Evolutionary conservation across 2,113 vertebrate species (phyloP), one percentile per base, ranked within the genome.

Genomic region (Micronycteris hirsuta): DNA sequence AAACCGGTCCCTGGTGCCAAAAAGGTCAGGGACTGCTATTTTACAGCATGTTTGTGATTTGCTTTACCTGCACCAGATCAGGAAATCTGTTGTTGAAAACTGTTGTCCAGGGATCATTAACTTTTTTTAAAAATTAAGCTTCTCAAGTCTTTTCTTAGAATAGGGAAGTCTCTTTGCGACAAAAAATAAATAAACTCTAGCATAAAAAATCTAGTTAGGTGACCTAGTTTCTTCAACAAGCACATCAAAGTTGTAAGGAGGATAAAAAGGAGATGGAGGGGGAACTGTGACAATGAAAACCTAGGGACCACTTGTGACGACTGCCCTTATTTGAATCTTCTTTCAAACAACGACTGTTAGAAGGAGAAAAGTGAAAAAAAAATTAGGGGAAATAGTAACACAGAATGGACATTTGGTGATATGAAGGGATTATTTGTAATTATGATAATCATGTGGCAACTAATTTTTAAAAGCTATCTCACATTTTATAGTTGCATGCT

Each of bases 101-200:
- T 70, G 3, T 54, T 94, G n/a, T 61, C 61, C 45, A 54, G 20
- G 28, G 68, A 19, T 89, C 38, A 5, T 81, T 71, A 26, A 28
- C 65, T 43, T 88, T 70, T 43, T 81, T 80, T 86, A 82, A 54
- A 33, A 82, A 86, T 76, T 71, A 92, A 74, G 19, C 13, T 65
- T 96, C 38, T 41, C 63, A 83, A 54, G 38, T 89, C 22, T 94
- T 91, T 87, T 90, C 52, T 84, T 91, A 91, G 77, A 88, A 81
- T 9, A 49, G 12, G 58, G 86, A 89, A 91, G 41, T 86, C 78
- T 93, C 43, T 91, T 95, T 88, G 68, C 86, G 67, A 83, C 41
- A 81, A 85, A 91, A 26, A 82, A 76, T 49, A 83, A 96, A 87
- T 86, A 78, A 92, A 77, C 12, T 58, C 10, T 43, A 74, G 38